Base-by-base conservation (phyloP, 2,113 vertebrate genomes). In the Ceyx melanurus region DNA sequence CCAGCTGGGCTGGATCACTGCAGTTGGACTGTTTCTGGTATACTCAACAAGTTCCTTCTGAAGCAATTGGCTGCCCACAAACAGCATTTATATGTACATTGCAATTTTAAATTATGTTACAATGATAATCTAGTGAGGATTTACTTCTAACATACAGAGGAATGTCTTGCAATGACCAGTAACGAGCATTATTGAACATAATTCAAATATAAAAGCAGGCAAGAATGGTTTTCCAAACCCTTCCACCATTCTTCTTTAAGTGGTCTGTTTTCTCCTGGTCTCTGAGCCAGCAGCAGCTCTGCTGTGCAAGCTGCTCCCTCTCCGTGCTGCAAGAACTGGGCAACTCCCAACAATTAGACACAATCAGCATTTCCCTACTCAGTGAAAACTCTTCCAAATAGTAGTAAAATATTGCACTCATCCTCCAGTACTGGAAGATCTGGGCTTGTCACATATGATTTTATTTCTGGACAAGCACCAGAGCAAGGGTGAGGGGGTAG, bases 361-460 rank as follows among this genome's bases (percentile, higher is more conserved):
- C 33, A 25, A 20, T 11, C 6, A 42, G 3, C 28, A 25, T 25
- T 13, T 33, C 29, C 33, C 37, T n/a, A 12, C 37, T 43, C 33
- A 21, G 8, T 18, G 29, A 58, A 79, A 82, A 58, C 19, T 7
- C 15, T 67, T 46, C 7, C 1, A 1, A 53, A n/a, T 6, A 21
- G 15, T 35, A 57, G 5, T 57, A 42, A 42, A 42, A 83, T 15
- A n/a, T 4, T 42, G 16, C 6, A 42, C 5, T 46, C 7, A 42
- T 13, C 15, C 15, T 31, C 10, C 3, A 0, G 5, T 29, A 8
- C 33, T 83, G 68, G 29, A 83, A 60, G 45, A n/a, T 25, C 56
- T 42, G 48, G 29, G 8, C 5, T 75, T 53, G 15, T 31, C 21
- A n/a, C 0, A 0, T 53, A 13, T 1, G 2, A 18, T 22, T 64